phyloP scores from a whole-genome alignment of 2,113 vertebrate genomes.

The Phalacrocorax aristotelis region DNA sequence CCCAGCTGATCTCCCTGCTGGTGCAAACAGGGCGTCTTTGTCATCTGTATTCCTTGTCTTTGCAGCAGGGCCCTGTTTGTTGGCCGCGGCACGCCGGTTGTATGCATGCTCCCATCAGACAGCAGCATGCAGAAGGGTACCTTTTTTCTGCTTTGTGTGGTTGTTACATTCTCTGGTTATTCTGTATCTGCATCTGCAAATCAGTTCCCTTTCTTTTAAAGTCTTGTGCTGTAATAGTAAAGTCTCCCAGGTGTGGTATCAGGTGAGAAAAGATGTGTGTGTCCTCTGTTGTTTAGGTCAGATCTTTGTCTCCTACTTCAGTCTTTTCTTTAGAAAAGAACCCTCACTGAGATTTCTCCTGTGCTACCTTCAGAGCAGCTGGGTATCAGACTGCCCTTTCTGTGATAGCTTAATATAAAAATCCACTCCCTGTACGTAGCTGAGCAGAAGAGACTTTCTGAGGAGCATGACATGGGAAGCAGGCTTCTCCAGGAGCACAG shows the following conservation, averaged over 20 bases:
- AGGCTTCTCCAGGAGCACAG: background rate
- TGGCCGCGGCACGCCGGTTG: background rate
- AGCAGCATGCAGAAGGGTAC: background rate
- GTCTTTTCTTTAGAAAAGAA: background rate
- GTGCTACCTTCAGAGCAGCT: background rate
- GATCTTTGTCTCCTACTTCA: background rate
- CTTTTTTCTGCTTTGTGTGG: background rate
- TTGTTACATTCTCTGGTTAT: background rate
- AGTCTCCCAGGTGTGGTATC: background rate
- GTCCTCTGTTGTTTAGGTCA: background rate
- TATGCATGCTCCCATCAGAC: background rate
- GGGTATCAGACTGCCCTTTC: background rate
- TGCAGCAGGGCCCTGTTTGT: background rate
- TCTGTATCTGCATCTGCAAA: background rate
- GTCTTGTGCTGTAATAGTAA: background rate
- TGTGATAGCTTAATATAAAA: background rate
- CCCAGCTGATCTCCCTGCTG: background rate
- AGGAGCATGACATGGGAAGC: background rate
- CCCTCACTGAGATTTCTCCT: background rate
- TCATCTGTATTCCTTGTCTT: background rate
- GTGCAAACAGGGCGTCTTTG: background rate
- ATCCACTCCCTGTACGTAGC: background rate
- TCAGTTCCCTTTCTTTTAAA: background rate
- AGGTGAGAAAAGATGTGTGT: background rate
- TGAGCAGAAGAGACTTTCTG: background rate